Evolutionary conservation across 1,140 invertebrate genomes (phyloP), one percentile per base, ranked within the genome.

Genomic region (Seison nebaliae): DNA sequence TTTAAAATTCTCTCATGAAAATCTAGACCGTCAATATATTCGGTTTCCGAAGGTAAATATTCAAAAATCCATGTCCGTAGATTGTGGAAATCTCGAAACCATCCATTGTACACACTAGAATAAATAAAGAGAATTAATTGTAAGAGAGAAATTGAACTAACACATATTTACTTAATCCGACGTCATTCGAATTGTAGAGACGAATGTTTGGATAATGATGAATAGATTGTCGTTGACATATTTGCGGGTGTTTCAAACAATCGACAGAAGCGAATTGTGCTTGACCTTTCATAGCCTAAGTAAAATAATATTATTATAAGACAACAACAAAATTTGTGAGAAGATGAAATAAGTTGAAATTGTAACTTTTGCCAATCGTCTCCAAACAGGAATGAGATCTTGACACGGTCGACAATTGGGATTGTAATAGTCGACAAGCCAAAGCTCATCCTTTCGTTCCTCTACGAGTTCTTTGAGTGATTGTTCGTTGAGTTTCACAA

Each of bases 371-470:
- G 68, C 65, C 23, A 70, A 53, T 45, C 57, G 51, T 15, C 64
- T 55, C 68, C 69, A 72, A 42, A 70, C 64, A 15, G 68, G 65
- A 3, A 63, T 59, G 26, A 71, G 49, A 47, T 67, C 64, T 43
- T 68, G 63, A 50, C 71, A 74, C 2, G 70, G 70, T 34, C 63
- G 64, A 62, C 71, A 72, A 67, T 69, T 72, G 1, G 66, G 63
- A 28, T 66, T 67, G 53, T 64, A 73, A 52, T 70, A 74, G 51
- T 72, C 71, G 12, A 73, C 62, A 4, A 70, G 44, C 66, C 66
- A 72, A 1, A 70, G 50, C 17, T 65, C 54, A 31, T 62, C 54
- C 8, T 36, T 33, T 12, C 49, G 48, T 37, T 67, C 64, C 11
- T 54, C 52, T 7, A 76, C 56, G 26, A 59, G 50, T 18, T 55